Conservation (phyloP, 1,140 invertebrate species). For the Teleogryllus occipitalis region DNA sequence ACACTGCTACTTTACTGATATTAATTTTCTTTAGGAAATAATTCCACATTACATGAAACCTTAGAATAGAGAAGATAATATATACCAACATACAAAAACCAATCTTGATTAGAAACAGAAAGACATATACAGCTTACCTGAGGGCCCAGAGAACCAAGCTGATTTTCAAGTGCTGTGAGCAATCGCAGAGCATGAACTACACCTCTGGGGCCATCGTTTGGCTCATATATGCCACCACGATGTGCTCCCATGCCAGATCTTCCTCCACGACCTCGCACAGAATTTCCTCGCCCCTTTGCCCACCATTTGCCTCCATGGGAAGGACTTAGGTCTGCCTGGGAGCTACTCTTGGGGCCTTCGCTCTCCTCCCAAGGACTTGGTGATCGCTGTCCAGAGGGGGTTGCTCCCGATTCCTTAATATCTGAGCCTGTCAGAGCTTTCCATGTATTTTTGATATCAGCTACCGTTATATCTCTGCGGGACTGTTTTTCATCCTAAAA, state of each 20-base stretch:
- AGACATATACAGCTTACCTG: constrained; percentile 39
- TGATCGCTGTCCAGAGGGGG: constrained; percentile 15
- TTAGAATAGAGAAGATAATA: too few species aligned
- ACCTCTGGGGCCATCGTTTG: constrained; percentile 9
- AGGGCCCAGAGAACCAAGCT: constrained; percentile 69
- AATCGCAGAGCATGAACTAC: constrained; percentile 61
- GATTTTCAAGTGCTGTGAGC: constrained; percentile 68
- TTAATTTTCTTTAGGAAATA: too few species aligned
- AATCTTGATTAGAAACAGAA: too few species aligned
- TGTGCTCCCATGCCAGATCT: background rate
- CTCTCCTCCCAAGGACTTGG: constrained; percentile 28
- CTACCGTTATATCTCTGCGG: constrained; percentile 26
- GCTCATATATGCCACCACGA: background rate
- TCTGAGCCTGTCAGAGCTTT: constrained; percentile 30
- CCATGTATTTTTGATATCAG: constrained; percentile 31
- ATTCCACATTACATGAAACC: too few species aligned
- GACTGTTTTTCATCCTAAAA: constrained; percentile 15
- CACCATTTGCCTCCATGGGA: background rate
- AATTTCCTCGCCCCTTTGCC: background rate
- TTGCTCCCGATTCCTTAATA: constrained; percentile 22
- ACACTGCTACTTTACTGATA: too few species aligned
- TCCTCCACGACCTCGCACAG: background rate
- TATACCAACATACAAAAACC: too few species aligned
- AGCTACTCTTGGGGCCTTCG: background rate
- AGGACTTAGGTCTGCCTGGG: background rate